Base-by-base conservation (phyloP, 2,888 invertebrate genomes). In the Coronaproctus castanopsis region DNA sequence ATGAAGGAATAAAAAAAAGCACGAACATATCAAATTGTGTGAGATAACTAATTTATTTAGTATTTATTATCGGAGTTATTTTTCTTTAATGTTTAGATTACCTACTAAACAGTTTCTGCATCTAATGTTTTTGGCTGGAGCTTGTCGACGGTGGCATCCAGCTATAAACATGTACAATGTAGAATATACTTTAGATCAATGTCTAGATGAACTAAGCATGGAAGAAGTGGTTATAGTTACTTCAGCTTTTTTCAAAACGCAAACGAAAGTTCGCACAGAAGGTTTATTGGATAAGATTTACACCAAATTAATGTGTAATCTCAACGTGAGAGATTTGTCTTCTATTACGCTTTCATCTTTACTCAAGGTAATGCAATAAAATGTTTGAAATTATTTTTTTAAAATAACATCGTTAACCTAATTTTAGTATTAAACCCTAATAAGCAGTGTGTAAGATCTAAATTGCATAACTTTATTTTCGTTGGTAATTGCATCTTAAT, bases 71-170 rank as follows among this genome's bases (percentile, higher is more conserved):
- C 49, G 10, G n/a, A n/a, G n/a, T n/a, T n/a, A n/a, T n/a, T n/a
- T 19, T 23, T 14, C 23, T 58, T 1, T 54, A 20, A 14, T 24
- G 58, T 59, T 56, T 49, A 63, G 61, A 72, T 53, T 48, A 67
- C 36, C 69, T 68, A 2, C 70, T 69, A 2, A 70, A 69, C 59
- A 67, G 66, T 52, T 71, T 69, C 61, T 63, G 18, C 63, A 63
- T n/a, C 55, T 61, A 24, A 59, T 63, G 61, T 63, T 62, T 57
- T 57, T 61, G 10, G 61, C 59, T 5, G 61, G 58, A 5, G 57
- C 57, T 1, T 57, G 57, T 53, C 59, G 63, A 36, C 56, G 48
- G 10, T 62, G 58, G 51, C 48, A 57, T 55, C 61, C 62, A 18
- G 36, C 58, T 1, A 50, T 62, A 20, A 55, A 59, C 19, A 21